Evolutionary conservation across 92 coral and sea anemone genomes (phyloP), one percentile per base, ranked within the genome.

Genomic region (Porites evermanni): DNA sequence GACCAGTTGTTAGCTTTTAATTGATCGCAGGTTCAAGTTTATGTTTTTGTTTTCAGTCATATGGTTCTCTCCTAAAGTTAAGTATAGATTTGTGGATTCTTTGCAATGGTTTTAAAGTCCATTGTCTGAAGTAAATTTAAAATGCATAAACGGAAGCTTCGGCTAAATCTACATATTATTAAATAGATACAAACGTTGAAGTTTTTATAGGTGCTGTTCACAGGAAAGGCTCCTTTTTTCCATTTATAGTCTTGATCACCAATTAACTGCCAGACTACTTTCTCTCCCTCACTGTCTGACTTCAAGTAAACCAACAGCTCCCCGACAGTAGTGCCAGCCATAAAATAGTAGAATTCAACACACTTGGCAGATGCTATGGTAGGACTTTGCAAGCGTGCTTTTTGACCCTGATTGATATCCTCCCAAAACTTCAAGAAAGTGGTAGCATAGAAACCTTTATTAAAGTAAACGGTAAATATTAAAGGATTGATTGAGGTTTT

Each of bases 271-370:
- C 94, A 91, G 12, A 80, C 66, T 78, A 68, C 6, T 53, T 65
- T 53, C 53, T 67, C 84, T 67, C 24, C 26, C 7, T 23, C 47
- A 12, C 20, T 7, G n/a, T 38, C 14, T 67, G 26, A 17, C 65
- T 74, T 53, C 9, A 81, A 18, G 75, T 91, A 91, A 12, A 91
- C 89, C 70, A 72, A 79, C 72, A 91, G 87, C 38, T 91, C 92
- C 8, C 88, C 94, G 4, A 88, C 78, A 21, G 79, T 23, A n/a
- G 68, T 13, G n/a, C 92, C 89, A 23, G 60, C 53, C 94, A 91
- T 91, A 74, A 77, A 66, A 79, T 91, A 91, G 67, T 79, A 91
- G 67, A 91, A 91, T 92, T 88, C 83, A 47, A 91, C 64, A 72
- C 94, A 91, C 0, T 67, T 52, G 26, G 80, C 91, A 67, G 86